phyloP scores from a whole-genome alignment of 2,113 vertebrate species.

The Microtus montanus region DNA sequence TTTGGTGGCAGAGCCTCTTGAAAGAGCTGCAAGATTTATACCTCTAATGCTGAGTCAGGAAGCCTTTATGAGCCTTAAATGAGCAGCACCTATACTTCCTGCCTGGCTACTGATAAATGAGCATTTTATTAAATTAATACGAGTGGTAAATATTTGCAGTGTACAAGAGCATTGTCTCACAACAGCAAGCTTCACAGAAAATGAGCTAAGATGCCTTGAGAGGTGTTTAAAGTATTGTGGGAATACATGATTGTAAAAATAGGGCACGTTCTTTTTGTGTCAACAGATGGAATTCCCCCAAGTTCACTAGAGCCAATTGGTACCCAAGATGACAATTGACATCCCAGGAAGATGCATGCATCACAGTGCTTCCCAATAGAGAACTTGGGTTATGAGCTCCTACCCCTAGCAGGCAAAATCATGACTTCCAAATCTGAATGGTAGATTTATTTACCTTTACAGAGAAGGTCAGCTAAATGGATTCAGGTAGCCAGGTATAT shows the following conservation, averaged over 20 bases:
- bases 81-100: no score
- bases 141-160: no score
- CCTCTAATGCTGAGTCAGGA: no score
- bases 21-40: no score
- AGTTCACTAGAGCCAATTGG: not conserved
- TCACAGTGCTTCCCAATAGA: not conserved
- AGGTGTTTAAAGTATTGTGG: not conserved
- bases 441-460: not conserved
- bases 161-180: no score
- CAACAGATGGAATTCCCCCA: not conserved
- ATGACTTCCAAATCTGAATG: not conserved
- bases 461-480: not conserved
- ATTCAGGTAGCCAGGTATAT: conserved; percentile 40
- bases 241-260: not conserved
- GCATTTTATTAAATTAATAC: no score
- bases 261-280: not conserved
- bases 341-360: not conserved
- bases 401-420: not conserved
- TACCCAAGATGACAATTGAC: not conserved
- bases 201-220: not conserved
- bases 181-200: not conserved
- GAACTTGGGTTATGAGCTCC: not conserved
- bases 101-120: no score
- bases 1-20: no score
- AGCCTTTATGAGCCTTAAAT: no score